Conservation (phyloP, 2,888 invertebrate genomes). For the Cenopis cana region DNA sequence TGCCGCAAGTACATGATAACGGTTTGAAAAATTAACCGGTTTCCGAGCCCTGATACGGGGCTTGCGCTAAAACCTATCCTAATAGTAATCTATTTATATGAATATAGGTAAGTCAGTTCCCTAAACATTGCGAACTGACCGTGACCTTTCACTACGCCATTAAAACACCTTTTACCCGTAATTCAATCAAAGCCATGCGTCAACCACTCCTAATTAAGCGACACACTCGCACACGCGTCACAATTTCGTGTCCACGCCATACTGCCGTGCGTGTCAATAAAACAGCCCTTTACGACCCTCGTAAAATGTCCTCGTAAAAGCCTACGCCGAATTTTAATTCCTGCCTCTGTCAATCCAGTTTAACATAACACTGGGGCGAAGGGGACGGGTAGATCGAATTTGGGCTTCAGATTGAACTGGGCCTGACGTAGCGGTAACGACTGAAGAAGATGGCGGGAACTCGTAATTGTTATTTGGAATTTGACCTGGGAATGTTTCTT, state of each 20-base stretch:
- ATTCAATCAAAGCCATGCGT: slow-evolving; percentile 3
- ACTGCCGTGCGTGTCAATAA: slow-evolving; percentile 44
- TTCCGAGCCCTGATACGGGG: too few relatives aligned
- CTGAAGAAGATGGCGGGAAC: slow-evolving; percentile 16
- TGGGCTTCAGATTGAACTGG: slow-evolving; percentile 4
- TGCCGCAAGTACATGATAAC: too few relatives aligned
- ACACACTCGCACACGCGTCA: slow-evolving; percentile 16
- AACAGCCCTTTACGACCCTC: slow-evolving; percentile 46
- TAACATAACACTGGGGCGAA: slow-evolving; percentile 8
- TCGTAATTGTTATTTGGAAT: slow-evolving; percentile 27
- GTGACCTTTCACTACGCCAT: neutral
- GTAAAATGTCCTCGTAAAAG: slow-evolving; percentile 37
- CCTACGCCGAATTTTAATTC: slow-evolving; percentile 24
- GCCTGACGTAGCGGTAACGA: slow-evolving; percentile 18
- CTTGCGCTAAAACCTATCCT: too few relatives aligned
- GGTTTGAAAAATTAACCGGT: too few relatives aligned
- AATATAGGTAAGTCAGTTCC: neutral
- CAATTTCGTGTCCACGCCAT: slow-evolving; percentile 32
- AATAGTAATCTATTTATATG: neutral
- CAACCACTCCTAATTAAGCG: slow-evolving; percentile 38
- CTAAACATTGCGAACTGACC: neutral
- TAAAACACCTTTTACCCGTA: neutral
- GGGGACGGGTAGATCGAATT: slow-evolving; percentile 16
- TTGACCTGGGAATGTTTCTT: slow-evolving; percentile 10
- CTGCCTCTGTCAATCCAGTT: slow-evolving; percentile 23